Evolutionary conservation across 2,888 invertebrate species (phyloP).

Genomic region (Stratiomys singularior): DNA sequence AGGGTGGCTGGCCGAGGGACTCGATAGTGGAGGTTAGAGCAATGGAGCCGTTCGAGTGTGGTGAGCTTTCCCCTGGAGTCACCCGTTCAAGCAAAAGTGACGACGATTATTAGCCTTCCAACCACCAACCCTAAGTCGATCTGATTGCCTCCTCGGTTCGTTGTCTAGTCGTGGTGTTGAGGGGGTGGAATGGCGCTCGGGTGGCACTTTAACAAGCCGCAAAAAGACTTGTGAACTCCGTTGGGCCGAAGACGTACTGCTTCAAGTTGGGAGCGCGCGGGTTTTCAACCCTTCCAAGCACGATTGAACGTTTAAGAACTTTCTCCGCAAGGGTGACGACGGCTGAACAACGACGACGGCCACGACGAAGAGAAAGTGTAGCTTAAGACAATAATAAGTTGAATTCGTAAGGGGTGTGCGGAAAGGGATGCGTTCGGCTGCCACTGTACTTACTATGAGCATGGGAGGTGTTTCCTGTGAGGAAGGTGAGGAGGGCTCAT

Average conservation of each 20-base stretch:
- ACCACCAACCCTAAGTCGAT: neutral
- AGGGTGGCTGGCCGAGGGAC: neutral
- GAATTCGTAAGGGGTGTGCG: neutral
- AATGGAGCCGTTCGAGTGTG: constrained; percentile 21
- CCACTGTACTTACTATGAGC: neutral
- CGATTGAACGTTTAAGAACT: constrained; percentile 5
- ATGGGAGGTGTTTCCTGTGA: neutral
- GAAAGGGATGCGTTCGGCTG: neutral
- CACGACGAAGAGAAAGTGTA: neutral
- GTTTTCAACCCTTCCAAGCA: constrained; percentile 10
- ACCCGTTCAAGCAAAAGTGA: constrained; percentile 22
- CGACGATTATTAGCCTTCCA: constrained; percentile 40
- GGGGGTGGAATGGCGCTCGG: neutral
- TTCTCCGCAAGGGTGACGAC: constrained; percentile 28
- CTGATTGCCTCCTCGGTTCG: constrained; percentile 12
- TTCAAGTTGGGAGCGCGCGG: neutral
- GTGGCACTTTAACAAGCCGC: constrained; percentile 22
- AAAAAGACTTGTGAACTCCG: constrained; percentile 32
- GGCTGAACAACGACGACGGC: neutral
- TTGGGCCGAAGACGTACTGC: neutral
- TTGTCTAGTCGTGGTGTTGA: constrained; percentile 10
- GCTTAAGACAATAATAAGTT: constrained; percentile 20
- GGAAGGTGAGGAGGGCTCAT: neutral
- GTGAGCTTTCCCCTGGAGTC: constrained; percentile 34
- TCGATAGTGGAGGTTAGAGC: neutral